Evolutionary conservation across 2,797 vertebrate genomes (phyloP).

Genomic region (Chaenodraco wilsoni): DNA sequence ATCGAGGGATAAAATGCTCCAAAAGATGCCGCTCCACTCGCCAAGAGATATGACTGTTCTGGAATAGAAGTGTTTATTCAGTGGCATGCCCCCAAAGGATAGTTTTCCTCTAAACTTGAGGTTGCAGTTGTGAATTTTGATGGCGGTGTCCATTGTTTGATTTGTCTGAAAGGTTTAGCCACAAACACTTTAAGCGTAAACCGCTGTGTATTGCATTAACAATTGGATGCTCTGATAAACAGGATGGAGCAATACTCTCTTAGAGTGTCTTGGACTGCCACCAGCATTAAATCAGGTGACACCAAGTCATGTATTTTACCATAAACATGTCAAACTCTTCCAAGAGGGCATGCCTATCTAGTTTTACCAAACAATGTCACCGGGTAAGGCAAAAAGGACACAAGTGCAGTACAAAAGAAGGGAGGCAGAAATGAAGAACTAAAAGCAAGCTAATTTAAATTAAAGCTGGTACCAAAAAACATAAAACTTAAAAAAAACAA

Average conservation of each 20-base stretch:
- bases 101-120: slow-evolving; percentile 10
- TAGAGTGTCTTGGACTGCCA: neutral
- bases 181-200: slow-evolving; percentile 18
- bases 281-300: slow-evolving; percentile 1
- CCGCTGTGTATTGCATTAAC: neutral
- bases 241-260: neutral
- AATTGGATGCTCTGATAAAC: slow-evolving; percentile 14
- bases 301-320: neutral
- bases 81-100: neutral
- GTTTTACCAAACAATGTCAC: neutral
- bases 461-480: no score
- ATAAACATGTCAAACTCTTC: slow-evolving; percentile 12
- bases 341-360: neutral
- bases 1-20: slow-evolving; percentile 15
- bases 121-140: slow-evolving; percentile 29
- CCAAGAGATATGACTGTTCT: slow-evolving; percentile 10
- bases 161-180: slow-evolving; percentile 5
- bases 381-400: no score
- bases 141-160: slow-evolving; percentile 1
- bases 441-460: no score
- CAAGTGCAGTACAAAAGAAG: no score
- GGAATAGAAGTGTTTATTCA: slow-evolving; percentile 10
- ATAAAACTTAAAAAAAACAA: no score
- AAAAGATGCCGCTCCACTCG: neutral
- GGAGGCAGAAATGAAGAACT: no score